These are phyloP conservation scores for Psilopsiagon aurifrons DNA, from an alignment of 2,113 vertebrate species.

Conservation along the genomic window DNA sequence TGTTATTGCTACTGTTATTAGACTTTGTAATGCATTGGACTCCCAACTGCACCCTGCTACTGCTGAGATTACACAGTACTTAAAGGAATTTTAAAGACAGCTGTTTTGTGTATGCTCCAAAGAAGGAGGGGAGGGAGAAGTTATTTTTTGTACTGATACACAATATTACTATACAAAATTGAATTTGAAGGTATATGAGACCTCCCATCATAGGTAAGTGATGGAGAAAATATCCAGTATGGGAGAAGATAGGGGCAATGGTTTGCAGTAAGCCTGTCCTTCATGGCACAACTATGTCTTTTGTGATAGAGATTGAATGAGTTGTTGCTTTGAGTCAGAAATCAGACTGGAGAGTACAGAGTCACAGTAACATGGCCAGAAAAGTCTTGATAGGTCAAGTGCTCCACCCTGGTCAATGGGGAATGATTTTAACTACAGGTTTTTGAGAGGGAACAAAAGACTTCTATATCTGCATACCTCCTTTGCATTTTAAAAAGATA, in stretches of 20 bases:
- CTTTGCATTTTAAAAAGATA: neutral
- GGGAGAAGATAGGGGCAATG: neutral
- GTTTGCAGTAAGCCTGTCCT: neutral
- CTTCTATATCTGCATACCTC: neutral
- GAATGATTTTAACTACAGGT: neutral
- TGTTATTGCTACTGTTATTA: conserved; percentile 44
- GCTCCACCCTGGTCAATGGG: neutral
- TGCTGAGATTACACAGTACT: conserved; percentile 18
- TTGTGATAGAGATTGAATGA: neutral
- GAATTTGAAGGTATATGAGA: neutral
- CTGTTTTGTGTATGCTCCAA: neutral
- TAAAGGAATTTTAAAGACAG: conserved; percentile 36
- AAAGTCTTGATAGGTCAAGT: neutral
- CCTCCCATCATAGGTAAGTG: accelerated
- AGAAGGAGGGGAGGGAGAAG: neutral
- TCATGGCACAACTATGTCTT: neutral
- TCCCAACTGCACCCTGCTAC: conserved; percentile 19
- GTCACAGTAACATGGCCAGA: neutral
- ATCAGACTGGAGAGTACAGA: neutral
- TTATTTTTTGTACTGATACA: neutral
- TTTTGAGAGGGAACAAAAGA: neutral
- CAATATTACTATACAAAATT: neutral
- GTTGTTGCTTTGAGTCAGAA: neutral
- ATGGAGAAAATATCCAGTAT: neutral
- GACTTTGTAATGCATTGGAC: conserved; percentile 25